These are phyloP conservation scores for Pherbina coryleti DNA, from an alignment of 2,888 invertebrate species.

Conservation along the genomic window DNA sequence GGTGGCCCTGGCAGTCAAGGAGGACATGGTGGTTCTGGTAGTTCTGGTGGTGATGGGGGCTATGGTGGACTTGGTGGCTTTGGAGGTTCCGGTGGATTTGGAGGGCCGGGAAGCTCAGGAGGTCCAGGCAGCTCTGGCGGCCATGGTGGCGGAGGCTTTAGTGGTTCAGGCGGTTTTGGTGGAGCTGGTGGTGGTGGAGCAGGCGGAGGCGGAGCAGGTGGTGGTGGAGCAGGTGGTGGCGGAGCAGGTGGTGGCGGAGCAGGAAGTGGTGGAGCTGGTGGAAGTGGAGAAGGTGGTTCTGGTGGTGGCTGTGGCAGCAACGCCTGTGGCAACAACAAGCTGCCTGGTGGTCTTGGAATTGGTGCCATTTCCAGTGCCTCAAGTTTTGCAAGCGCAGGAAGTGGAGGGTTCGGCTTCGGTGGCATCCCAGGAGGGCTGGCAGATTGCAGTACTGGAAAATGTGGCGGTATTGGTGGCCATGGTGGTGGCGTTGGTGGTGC, in stretches of 20 bases:
- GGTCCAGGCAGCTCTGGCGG: conserved; percentile 25
- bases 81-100: conserved; percentile 22
- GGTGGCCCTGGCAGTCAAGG: conserved; percentile 37
- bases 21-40: conserved; percentile 24
- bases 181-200: conserved; percentile 27
- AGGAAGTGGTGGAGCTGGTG: conserved; percentile 34
- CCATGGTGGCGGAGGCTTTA: conserved; percentile 18
- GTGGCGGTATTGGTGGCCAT: conserved; percentile 30
- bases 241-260: conserved; percentile 37
- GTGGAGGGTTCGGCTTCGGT: conserved; percentile 40
- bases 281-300: conserved; percentile 27
- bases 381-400: conserved; percentile 48
- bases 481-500: conserved; percentile 7
- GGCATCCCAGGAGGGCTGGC: conserved; percentile 7
- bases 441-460: conserved; percentile 41
- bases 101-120: conserved; percentile 19
- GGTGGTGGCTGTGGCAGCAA: conserved; percentile 19
- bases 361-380: conserved; percentile 43
- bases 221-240: conserved; percentile 14
- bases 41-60: conserved; percentile 6
- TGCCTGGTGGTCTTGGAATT: conserved; percentile 28
- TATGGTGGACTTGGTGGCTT: conserved; percentile 28
- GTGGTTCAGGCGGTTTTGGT: conserved; percentile 25
- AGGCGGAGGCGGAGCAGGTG: conserved; percentile 28
- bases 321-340: neutral